Evolutionary conservation across 2,888 invertebrate genomes (phyloP).

Genomic region (Odiellus spinosus): DNA sequence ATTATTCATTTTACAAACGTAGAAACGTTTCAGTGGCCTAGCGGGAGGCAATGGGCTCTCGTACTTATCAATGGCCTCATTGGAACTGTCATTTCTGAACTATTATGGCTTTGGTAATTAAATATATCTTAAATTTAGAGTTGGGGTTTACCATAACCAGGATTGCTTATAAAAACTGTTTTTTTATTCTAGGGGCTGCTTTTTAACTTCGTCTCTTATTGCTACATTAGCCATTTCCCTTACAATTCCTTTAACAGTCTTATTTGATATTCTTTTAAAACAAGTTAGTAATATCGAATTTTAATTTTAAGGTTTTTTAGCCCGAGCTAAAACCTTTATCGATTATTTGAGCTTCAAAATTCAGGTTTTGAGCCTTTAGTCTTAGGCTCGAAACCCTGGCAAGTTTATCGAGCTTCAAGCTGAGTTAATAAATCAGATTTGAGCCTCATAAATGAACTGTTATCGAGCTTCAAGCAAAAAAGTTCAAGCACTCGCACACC

Average conservation of each 20-base stretch:
- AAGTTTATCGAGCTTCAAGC: too few relatives aligned
- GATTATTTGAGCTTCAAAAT: too few relatives aligned
- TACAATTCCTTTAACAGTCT: constrained; percentile 74
- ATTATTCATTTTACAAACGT: constrained; percentile 57
- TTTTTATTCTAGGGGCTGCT: constrained; percentile 59
- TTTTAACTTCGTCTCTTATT: constrained; percentile 75
- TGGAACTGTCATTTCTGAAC: constrained; percentile 79
- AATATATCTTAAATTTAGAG: constrained; percentile 1
- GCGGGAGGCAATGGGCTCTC: constrained; percentile 58
- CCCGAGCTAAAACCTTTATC: too few relatives aligned
- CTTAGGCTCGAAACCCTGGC: too few relatives aligned
- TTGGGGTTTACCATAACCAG: background rate
- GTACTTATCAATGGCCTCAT: constrained; percentile 70
- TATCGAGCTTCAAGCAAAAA: too few relatives aligned
- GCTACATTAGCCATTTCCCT: constrained; percentile 72
- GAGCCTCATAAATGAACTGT: too few relatives aligned
- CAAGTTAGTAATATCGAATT: constrained; percentile 35
- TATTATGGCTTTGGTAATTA: constrained; percentile 71
- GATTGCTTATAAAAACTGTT: constrained; percentile 2
- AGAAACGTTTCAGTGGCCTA: constrained; percentile 73
- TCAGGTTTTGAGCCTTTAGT: too few relatives aligned
- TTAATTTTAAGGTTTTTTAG: too few relatives aligned
- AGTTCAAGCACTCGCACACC: too few relatives aligned
- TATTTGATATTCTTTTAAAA: constrained; percentile 60
- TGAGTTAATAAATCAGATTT: too few relatives aligned